Evolutionary conservation across 2,113 vertebrate genomes (phyloP), one percentile per base, ranked within the genome.

Genomic region (Gorsachius goisagi): DNA sequence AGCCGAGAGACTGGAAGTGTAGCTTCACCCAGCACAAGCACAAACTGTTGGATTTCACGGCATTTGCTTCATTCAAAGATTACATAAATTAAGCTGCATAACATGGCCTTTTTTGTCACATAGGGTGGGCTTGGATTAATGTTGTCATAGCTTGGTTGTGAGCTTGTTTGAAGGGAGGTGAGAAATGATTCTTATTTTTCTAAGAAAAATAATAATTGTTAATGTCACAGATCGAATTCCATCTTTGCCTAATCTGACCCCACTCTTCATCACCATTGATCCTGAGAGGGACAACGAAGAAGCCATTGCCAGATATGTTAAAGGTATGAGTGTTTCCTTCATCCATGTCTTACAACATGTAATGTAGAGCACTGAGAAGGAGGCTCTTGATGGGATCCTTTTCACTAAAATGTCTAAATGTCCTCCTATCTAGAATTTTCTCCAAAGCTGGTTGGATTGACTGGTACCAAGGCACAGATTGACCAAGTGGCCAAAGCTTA

Each of bases 221-320:
- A 15, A 66, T 62, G 68, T 85, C 62, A 56, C 98, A 99, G 99
- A 99, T 80, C 87, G 67, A 53, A 99, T 99, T 88, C 97, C 98
- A 33, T 97, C 98, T 52, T 96, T 99, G 35, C 99, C 99, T 39
- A 97, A 99, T 90, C 92, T 99, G 95, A 99, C 98, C 7, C 99
- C 99, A 0, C 92, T 99, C 37, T 98, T 99, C 96, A 99, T 99
- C 98, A 99, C 99, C 73, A 99, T 99, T 37, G 99, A 99, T 93
- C 99, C 99, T 5, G 99, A 99, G 49, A 98, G 99, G 81, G 99
- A 99, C 96, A 99, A 93, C 1, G 81, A 98, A 53, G 98, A 99
- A 96, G 99, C 99, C 78, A 95, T 99, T 71, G 98, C 98, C 41
- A 96, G 94, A 24, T 99, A 99, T 19, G 98, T 99, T 58, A 99